phyloP scores from a whole-genome alignment of 2,888 invertebrate genomes.

The Xylota segnis region DNA sequence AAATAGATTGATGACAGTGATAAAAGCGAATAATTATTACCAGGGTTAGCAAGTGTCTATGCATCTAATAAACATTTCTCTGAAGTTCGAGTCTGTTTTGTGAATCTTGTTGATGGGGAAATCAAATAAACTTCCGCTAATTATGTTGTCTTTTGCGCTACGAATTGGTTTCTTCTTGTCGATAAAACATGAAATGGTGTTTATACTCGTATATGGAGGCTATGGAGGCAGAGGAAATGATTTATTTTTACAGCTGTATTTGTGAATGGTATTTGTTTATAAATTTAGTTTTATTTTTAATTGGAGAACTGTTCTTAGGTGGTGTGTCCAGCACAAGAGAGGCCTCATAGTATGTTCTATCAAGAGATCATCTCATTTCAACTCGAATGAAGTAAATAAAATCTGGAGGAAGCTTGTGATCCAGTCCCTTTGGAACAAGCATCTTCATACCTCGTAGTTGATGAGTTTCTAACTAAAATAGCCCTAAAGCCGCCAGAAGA shows the following conservation, averaged over 20 bases:
- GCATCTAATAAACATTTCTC: conserved; percentile 4
- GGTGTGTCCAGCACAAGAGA: too few relatives aligned
- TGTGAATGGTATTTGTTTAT: conserved; percentile 19
- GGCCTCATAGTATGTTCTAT: too few relatives aligned
- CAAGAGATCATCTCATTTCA: too few relatives aligned
- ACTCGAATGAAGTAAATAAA: too few relatives aligned
- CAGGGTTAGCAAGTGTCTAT: not conserved
- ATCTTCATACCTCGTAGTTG: too few relatives aligned
- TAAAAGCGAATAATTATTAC: conserved; percentile 48
- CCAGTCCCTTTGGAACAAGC: too few relatives aligned
- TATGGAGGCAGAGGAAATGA: conserved; percentile 17
- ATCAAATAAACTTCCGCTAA: conserved; percentile 35
- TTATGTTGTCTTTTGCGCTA: conserved; percentile 20
- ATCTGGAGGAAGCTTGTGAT: too few relatives aligned
- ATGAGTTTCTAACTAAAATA: too few relatives aligned
- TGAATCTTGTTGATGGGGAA: not conserved
- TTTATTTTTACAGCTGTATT: conserved; percentile 45
- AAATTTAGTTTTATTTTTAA: not conserved
- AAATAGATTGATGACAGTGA: conserved; percentile 49
- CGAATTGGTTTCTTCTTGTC: conserved; percentile 13
- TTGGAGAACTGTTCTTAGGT: too few relatives aligned
- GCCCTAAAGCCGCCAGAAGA: too few relatives aligned
- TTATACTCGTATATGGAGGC: conserved; percentile 23
- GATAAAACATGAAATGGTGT: conserved; percentile 12
- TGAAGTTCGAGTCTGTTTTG: conserved; percentile 4